Base-by-base conservation (phyloP, 1,140 invertebrate genomes). In the Lordiphosa collinella region DNA sequence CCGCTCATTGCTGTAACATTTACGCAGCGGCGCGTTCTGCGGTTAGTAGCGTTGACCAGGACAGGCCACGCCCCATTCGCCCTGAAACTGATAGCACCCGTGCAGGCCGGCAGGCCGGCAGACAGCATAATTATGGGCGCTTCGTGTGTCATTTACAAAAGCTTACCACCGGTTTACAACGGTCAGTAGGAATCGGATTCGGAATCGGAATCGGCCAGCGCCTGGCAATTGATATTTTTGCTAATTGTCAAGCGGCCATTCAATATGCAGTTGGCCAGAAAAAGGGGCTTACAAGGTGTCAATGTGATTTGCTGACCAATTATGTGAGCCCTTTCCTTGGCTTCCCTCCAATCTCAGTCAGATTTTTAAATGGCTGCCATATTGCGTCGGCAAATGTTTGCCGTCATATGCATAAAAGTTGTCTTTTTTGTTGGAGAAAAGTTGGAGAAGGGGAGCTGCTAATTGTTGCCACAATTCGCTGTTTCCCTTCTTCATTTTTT, bases 1-100 rank as follows among this genome's bases (percentile, higher is more conserved):
- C 70, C 70, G 70, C 70, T 74, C 70, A 74, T 74, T 74, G 70
- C 70, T 74, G 70, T 73, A 58, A 74, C 70, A 74, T 74, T 74
- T 73, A 74, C 70, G 70, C 70, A 74, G 70, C 57, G 70, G 70
- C 53, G 70, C 69, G 53, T 68, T 46, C 70, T 63, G 70, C 38
- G 70, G 70, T 74, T 44, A 68, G 44, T 48, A 51, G 47, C 69
- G 51, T 31, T 50, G 48, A 46, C 66, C 67, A 35, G 34, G 34
- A 41, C 69, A 29, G 53, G 46, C 51, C 40, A 34, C 70, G 37
- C 62, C 62, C 48, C 43, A 51, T 52, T 31, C 56, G 38, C 25
- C 43, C 8, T 18, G 40, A 38, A 65, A 58, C 36, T 54, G 62
- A 68, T 66, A 44, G 13, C 43, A 36, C 12, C 35, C 3, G 10